Conservation (phyloP, 2,888 invertebrate species). For the Sphinx pinastri region DNA sequence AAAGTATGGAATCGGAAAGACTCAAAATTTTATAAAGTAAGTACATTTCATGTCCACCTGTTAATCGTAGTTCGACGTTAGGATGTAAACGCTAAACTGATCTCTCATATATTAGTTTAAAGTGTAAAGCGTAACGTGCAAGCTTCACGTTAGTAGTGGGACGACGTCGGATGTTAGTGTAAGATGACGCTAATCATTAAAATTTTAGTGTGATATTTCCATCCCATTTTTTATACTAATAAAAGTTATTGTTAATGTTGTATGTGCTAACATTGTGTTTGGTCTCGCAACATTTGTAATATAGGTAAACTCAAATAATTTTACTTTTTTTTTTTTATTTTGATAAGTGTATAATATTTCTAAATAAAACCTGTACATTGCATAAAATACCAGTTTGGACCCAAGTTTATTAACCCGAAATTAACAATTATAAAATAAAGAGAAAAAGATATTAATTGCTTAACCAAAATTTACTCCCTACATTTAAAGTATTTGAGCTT, state of each 20-base stretch:
- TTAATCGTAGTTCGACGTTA: neutral
- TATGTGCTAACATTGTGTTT: too few relatives aligned
- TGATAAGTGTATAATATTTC: too few relatives aligned
- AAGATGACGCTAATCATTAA: neutral
- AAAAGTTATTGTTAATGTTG: too few relatives aligned
- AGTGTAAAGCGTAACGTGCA: conserved; percentile 1
- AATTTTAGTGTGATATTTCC: neutral
- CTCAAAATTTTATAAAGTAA: neutral
- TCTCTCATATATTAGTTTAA: conserved; percentile 15
- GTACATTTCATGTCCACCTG: neutral
- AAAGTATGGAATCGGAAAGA: neutral
- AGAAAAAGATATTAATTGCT: too few relatives aligned
- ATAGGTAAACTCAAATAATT: too few relatives aligned
- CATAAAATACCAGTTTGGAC: too few relatives aligned
- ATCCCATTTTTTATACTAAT: neutral
- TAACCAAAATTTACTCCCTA: too few relatives aligned
- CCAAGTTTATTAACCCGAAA: too few relatives aligned
- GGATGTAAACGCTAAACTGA: conserved; percentile 30
- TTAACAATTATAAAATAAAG: too few relatives aligned
- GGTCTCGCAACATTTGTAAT: too few relatives aligned
- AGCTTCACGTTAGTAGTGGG: neutral
- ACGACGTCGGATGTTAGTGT: conserved; percentile 5
- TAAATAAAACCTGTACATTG: too few relatives aligned
- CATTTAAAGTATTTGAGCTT: neutral
- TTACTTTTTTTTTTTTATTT: too few relatives aligned